phyloP scores from a whole-genome alignment of 2,797 vertebrate genomes.

The Cyclopterus lumpus region DNA sequence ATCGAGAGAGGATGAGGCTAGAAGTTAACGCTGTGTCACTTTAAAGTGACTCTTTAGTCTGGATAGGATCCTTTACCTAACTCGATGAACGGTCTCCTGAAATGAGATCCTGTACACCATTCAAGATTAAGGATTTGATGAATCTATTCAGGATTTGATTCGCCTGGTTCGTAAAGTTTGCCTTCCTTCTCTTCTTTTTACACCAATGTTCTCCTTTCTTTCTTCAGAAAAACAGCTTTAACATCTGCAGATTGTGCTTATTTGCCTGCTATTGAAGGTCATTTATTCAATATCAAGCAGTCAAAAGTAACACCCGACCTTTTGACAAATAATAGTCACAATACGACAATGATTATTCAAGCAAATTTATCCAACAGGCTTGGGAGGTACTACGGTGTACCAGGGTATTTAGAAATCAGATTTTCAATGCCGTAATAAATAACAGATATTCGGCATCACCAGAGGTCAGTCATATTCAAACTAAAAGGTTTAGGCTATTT shows the following conservation, averaged over 20 bases:
- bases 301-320: background rate
- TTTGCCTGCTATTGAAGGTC: conserved; percentile 1
- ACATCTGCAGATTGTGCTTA: background rate
- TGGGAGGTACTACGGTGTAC: background rate
- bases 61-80: background rate
- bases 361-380: background rate
- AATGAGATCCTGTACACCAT: background rate
- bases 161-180: background rate
- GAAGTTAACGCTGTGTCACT: conserved; percentile 23
- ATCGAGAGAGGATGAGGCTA: conserved; percentile 24
- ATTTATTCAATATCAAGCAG: background rate
- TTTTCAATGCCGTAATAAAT: background rate
- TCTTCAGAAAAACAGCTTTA: background rate
- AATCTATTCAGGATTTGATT: background rate
- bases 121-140: background rate
- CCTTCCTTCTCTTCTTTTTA: background rate
- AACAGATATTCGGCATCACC: too few relatives aligned
- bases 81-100: background rate
- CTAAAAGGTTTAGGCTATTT: too few relatives aligned
- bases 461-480: too few relatives aligned
- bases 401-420: background rate
- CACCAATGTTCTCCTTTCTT: background rate
- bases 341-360: background rate
- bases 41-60: conserved; percentile 3
- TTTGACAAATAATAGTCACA: background rate